Evolutionary conservation across 2,113 vertebrate species (phyloP).

Genomic region (Lamprologus speciosus): DNA sequence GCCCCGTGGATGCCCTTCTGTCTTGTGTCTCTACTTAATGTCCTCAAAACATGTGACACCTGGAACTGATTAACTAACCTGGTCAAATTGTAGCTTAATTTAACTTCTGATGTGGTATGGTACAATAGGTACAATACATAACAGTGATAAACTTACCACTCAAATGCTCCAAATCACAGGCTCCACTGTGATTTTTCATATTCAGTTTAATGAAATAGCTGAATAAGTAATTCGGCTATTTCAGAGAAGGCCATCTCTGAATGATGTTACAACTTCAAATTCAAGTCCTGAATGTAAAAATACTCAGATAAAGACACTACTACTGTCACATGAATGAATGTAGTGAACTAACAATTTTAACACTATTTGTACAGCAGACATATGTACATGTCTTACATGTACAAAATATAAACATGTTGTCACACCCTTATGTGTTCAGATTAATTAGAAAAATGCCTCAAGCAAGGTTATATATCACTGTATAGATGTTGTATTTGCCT

Average conservation of each 20-base stretch:
- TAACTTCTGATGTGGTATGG: rapidly evolving
- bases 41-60: background rate
- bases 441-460: background rate
- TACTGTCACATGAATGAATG: background rate
- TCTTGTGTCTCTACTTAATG: background rate
- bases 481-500: background rate
- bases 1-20: background rate
- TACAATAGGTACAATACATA: background rate
- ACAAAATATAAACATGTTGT: rapidly evolving
- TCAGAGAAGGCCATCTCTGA: background rate
- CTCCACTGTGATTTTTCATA: background rate
- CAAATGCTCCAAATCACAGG: background rate
- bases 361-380: background rate
- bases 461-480: background rate
- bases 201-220: background rate
- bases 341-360: background rate
- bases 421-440: background rate
- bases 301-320: background rate
- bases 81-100: background rate
- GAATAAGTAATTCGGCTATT: background rate
- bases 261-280: background rate
- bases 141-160: background rate
- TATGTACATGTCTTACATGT: background rate
- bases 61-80: background rate
- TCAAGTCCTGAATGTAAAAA: background rate